Conservation (phyloP, 2,113 vertebrate genomes). For the Thunnus maccoyii region DNA sequence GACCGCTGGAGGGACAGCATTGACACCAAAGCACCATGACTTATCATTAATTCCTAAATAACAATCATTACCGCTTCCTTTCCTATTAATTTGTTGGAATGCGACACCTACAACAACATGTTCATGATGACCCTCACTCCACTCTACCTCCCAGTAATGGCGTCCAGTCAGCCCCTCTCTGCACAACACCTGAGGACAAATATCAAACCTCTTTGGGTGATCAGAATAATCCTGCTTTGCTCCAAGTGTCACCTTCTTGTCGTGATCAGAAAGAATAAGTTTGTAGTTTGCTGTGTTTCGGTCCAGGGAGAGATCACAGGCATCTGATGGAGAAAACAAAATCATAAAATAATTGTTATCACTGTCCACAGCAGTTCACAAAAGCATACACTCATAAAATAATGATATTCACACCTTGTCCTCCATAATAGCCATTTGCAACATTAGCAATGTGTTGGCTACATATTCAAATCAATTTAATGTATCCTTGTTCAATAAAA, state of each 20-base stretch:
- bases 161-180: too few relatives aligned
- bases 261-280: background rate
- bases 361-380: too few relatives aligned
- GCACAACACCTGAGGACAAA: background rate
- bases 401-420: too few relatives aligned
- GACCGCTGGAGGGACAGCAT: too few relatives aligned
- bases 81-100: background rate
- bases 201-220: too few relatives aligned
- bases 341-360: too few relatives aligned
- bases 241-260: background rate
- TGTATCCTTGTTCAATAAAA: too few relatives aligned
- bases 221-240: too few relatives aligned
- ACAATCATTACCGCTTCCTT: rapidly evolving
- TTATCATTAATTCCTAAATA: rapidly evolving
- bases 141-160: background rate
- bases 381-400: too few relatives aligned
- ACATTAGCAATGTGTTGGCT: too few relatives aligned
- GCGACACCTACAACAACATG: background rate
- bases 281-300: background rate
- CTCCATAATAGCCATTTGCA: too few relatives aligned
- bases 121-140: rapidly evolving
- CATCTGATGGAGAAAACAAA: background rate
- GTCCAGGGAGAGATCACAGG: constrained; percentile 9
- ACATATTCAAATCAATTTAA: too few relatives aligned
- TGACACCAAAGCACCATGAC: background rate